Conservation (phyloP, 2,888 invertebrate species). For the Sarcophaga caerulescens region DNA sequence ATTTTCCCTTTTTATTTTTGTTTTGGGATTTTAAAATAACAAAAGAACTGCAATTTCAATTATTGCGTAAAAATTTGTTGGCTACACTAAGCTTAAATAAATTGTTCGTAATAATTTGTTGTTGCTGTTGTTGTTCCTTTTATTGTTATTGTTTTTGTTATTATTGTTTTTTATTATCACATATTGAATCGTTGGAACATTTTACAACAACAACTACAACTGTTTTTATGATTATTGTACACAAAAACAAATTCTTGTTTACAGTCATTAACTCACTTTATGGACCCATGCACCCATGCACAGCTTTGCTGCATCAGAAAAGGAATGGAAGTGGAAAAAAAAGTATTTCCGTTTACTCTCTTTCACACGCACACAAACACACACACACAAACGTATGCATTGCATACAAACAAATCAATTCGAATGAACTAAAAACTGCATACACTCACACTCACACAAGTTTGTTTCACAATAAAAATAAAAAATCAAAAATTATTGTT, state of each 20-base stretch:
- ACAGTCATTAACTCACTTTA: conserved; percentile 63
- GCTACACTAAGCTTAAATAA: too few species aligned
- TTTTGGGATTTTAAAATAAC: neutral
- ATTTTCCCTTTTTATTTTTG: too few species aligned
- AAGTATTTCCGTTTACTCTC: neutral
- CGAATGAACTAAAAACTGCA: too few species aligned
- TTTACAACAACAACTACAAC: neutral
- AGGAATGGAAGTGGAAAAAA: conserved; percentile 24
- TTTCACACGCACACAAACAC: neutral
- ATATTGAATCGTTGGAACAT: neutral
- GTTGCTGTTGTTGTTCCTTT: too few species aligned
- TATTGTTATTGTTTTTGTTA: neutral
- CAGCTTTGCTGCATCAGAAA: conserved; percentile 31
- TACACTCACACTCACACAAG: neutral
- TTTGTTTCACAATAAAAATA: neutral
- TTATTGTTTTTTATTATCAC: neutral
- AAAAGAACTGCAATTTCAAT: conserved; percentile 36
- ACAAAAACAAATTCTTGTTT: conserved; percentile 51
- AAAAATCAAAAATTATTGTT: neutral
- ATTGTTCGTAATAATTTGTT: too few species aligned
- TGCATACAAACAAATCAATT: too few species aligned
- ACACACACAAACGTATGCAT: neutral
- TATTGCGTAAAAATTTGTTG: conserved; percentile 7
- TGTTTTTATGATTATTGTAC: conserved; percentile 64
- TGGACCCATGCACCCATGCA: conserved; percentile 37